phyloP scores from a whole-genome alignment of 2,113 vertebrate species.

The Aleadryas rufinucha region DNA sequence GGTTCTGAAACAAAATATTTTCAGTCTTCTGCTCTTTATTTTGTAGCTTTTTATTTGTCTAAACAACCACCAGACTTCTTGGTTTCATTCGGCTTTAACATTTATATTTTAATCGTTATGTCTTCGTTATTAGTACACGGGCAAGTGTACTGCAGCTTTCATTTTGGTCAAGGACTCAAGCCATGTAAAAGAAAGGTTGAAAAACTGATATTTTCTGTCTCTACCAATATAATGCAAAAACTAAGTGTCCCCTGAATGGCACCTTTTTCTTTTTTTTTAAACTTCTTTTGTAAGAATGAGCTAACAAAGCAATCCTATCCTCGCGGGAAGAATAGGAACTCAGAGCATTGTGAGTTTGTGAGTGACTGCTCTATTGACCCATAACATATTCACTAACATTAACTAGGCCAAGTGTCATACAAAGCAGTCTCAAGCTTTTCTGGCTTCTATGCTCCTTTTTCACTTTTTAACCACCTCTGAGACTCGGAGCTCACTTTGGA shows the following conservation, averaged over 20 bases:
- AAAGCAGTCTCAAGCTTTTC: background rate
- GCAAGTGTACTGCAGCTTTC: background rate
- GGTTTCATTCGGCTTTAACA: background rate
- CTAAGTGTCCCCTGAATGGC: background rate
- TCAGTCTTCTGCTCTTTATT: background rate
- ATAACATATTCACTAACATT: background rate
- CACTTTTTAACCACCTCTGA: background rate
- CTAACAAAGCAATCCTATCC: background rate
- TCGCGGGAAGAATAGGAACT: background rate
- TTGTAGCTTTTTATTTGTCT: background rate
- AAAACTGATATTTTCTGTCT: background rate
- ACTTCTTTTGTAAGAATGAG: background rate
- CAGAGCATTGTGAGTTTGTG: background rate
- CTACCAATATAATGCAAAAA: background rate
- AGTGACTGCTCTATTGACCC: background rate
- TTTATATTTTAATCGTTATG: background rate
- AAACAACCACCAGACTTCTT: accelerated
- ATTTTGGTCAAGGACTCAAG: background rate
- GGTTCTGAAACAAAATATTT: background rate
- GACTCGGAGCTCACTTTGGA: background rate
- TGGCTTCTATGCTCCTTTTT: background rate
- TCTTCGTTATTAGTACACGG: background rate
- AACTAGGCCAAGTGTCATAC: background rate
- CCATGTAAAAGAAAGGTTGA: background rate
- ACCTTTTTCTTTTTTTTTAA: background rate